phyloP scores from a whole-genome alignment of 92 coral and sea anemone species.

The Zoanthus sociatus region DNA sequence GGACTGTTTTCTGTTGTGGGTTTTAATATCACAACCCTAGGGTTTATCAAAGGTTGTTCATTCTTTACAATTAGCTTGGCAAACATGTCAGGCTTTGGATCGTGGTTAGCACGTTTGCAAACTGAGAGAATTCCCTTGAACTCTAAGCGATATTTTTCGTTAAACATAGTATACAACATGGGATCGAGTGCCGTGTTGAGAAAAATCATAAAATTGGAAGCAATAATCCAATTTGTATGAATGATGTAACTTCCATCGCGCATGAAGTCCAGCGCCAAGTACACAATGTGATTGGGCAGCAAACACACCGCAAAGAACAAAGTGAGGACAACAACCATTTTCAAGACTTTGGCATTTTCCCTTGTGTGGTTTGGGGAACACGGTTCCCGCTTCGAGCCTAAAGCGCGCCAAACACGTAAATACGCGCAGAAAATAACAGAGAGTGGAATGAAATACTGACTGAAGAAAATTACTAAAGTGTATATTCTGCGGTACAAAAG shows the following conservation, averaged over 20 bases:
- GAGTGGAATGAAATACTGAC: slow-evolving; percentile 70
- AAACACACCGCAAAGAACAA: slow-evolving; percentile 78
- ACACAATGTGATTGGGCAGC: slow-evolving; percentile 81
- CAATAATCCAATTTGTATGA: slow-evolving; percentile 74
- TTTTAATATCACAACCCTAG: slow-evolving; percentile 11
- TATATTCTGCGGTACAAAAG: slow-evolving; percentile 55
- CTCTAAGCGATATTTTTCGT: slow-evolving; percentile 78
- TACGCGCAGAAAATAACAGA: slow-evolving; percentile 75
- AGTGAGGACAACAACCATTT: slow-evolving; percentile 75
- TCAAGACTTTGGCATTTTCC: slow-evolving; percentile 79
- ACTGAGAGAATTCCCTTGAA: slow-evolving; percentile 43
- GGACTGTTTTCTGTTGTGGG: slow-evolving; percentile 7
- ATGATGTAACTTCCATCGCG: slow-evolving; percentile 41
- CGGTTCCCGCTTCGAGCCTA: slow-evolving; percentile 58
- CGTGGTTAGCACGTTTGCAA: not conserved
- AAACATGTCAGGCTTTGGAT: slow-evolving; percentile 16
- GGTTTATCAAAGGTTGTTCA: not conserved
- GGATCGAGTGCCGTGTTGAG: slow-evolving; percentile 86
- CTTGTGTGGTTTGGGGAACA: slow-evolving; percentile 50
- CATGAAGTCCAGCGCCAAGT: slow-evolving; percentile 73
- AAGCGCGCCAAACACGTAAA: slow-evolving; percentile 69
- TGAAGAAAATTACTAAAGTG: slow-evolving; percentile 71
- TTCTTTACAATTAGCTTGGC: slow-evolving; percentile 8
- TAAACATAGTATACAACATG: slow-evolving; percentile 74
- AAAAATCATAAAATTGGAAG: slow-evolving; percentile 74